Percentiles rank a stretch among this genome's conserved stretches.
Conservation (phyloP, 1,140 invertebrate species). For the Anthonomus grandis region DNA sequence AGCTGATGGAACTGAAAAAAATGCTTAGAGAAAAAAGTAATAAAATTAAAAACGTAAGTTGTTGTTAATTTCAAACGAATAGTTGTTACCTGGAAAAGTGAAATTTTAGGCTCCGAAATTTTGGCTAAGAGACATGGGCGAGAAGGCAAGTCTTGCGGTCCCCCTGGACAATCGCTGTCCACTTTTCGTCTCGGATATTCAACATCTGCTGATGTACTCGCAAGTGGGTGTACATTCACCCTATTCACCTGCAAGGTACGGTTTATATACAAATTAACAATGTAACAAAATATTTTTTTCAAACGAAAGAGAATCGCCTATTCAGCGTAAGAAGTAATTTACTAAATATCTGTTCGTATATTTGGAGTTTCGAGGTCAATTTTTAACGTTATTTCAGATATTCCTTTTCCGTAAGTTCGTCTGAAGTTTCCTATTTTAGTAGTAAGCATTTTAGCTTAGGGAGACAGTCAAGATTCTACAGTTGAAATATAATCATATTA, state of each 20-base stretch:
- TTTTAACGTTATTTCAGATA: no score
- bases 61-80: not conserved
- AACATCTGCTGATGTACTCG: constrained; percentile 76
- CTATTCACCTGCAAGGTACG: constrained; percentile 53
- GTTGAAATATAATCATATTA: no score
- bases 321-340: no score
- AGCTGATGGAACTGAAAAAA: constrained; percentile 55
- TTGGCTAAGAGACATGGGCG: constrained; percentile 58
- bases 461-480: no score
- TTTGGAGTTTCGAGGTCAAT: no score
- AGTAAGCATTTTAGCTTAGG: no score
- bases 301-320: no score
- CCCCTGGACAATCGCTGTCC: constrained; percentile 62
- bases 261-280: not conserved
- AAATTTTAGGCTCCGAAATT: constrained; percentile 53
- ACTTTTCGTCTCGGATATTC: constrained; percentile 76
- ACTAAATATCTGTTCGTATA: no score
- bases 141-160: constrained; percentile 57
- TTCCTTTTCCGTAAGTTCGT: no score
- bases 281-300: no score
- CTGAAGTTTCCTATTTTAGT: no score
- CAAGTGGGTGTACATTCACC: constrained; percentile 68
- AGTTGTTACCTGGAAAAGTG: not conserved
- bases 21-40: constrained; percentile 57
- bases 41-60: constrained; percentile 43